phyloP scores from a whole-genome alignment of 2,888 invertebrate species.

The Drosophila algonquin region DNA sequence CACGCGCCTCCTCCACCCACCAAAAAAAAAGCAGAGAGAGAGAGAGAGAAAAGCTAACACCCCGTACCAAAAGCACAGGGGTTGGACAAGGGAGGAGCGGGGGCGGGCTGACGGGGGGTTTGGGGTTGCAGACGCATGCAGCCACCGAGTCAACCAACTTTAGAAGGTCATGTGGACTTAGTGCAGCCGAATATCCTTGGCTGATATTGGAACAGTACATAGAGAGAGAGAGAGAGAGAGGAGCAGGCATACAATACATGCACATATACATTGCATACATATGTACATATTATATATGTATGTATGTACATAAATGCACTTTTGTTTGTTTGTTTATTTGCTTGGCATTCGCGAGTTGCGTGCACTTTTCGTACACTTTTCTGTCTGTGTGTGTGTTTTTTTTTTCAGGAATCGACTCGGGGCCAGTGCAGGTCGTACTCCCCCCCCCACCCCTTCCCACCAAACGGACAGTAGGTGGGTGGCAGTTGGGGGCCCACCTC shows the following conservation, averaged over 20 bases:
- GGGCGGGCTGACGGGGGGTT: background rate
- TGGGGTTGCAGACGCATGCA: constrained; percentile 29
- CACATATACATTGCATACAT: background rate
- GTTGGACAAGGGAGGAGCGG: background rate
- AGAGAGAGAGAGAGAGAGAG: background rate
- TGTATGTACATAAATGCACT: background rate
- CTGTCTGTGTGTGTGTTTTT: background rate
- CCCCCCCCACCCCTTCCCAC: background rate
- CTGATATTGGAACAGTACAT: constrained; percentile 69
- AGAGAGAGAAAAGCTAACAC: background rate
- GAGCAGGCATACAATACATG: constrained; percentile 5
- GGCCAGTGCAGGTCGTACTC: constrained; percentile 16
- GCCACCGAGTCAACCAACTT: constrained; percentile 78
- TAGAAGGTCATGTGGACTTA: constrained; percentile 80
- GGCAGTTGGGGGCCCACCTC: background rate
- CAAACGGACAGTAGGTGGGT: too few relatives aligned
- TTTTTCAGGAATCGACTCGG: constrained; percentile 36
- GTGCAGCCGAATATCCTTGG: constrained; percentile 77
- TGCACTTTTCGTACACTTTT: constrained; percentile 46
- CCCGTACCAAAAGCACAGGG: background rate
- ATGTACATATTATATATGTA: background rate
- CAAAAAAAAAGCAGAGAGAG: background rate
- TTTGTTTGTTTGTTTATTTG: constrained; percentile 37
- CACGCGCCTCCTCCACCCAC: constrained; percentile 19
- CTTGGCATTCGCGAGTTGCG: constrained; percentile 35